Base-by-base conservation (phyloP, 2,888 invertebrate species). In the Xanthorhoe designata region DNA sequence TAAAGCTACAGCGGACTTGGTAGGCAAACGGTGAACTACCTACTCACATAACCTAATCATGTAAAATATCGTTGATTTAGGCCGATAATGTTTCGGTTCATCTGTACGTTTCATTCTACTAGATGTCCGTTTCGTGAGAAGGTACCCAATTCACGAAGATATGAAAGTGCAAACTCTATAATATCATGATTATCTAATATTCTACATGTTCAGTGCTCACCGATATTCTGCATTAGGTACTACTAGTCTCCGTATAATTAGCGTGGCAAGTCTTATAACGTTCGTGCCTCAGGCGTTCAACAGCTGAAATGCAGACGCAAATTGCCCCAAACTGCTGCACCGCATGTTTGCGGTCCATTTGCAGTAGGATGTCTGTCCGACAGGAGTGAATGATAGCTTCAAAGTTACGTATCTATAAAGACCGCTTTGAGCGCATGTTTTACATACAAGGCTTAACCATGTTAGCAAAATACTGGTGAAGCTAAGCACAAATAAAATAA, bases 301-400 rank as follows among this genome's bases (percentile, higher is more conserved):
- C 61, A 61, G 61, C 53, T 61, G 54, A 54, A 54, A 49, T 61
- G 47, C 54, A 47, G 61, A 54, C 54, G 35, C 54, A 61, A 61
- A 61, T 61, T 54, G 54, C 53, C 18, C 29, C 47, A 54, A 53
- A 38, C 61, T 32, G 47, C 53, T 35, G 8, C 54, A 49, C 61
- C 47, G 61, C 61, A 54, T 49, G 61, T 54, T 61, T 47, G 53
- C 45, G 61, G 61, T 61, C 32, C 47, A 61, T 54, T 61, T 61
- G 47, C 53, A 54, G 53, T 35, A 32, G 32, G 45, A 61, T 42
- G 19, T 53, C 51, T 32, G 42, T 29, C 52, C 19, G 50, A 10
- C 59, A 61, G 47, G 13, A 42, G 45, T 32, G 47, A 54, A 18
- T 61, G 53, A 52, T 59, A 51, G 42, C 38, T 38, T 19, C 4